Evolutionary conservation across 2,113 vertebrate genomes (phyloP).

Genomic region (Cepphus grylle): DNA sequence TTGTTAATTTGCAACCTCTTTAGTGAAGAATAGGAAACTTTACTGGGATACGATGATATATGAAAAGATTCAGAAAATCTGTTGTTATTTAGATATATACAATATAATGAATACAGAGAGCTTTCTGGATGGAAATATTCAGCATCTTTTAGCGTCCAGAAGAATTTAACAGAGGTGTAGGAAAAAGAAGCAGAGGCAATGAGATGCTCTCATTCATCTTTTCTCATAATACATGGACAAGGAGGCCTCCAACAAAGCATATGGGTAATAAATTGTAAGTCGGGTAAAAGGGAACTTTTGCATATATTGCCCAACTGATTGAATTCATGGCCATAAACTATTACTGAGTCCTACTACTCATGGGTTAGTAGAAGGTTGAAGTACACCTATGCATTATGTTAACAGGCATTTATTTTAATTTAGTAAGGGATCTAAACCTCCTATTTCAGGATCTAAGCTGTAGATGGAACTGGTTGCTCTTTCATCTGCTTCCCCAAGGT

Average conservation of each 20-base stretch:
- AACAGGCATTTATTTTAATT: neutral
- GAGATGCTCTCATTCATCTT: neutral
- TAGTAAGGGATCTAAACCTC: neutral
- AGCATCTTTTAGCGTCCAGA: neutral
- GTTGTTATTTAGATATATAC: neutral
- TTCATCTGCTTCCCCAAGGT: neutral
- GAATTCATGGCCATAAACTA: neutral
- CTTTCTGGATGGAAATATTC: neutral
- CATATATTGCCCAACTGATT: neutral
- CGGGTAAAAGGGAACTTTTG: neutral
- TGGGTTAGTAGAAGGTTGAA: neutral
- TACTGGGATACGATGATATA: slow-evolving; percentile 7
- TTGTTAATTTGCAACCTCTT: slow-evolving; percentile 22
- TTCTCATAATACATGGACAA: neutral
- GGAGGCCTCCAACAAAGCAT: neutral
- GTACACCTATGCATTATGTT: neutral
- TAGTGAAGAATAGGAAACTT: slow-evolving; percentile 36
- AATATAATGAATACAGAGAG: neutral
- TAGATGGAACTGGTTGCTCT: neutral
- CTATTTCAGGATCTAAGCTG: neutral
- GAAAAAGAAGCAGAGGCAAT: neutral
- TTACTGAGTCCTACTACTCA: neutral
- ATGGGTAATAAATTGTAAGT: neutral
- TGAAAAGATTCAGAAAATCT: neutral
- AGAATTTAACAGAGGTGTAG: neutral